A percentile compares a stretch with the other conserved stretches of the same genome.
Conservation (phyloP, 2,113 vertebrate genomes). For the Prionailurus bengalensis region DNA sequence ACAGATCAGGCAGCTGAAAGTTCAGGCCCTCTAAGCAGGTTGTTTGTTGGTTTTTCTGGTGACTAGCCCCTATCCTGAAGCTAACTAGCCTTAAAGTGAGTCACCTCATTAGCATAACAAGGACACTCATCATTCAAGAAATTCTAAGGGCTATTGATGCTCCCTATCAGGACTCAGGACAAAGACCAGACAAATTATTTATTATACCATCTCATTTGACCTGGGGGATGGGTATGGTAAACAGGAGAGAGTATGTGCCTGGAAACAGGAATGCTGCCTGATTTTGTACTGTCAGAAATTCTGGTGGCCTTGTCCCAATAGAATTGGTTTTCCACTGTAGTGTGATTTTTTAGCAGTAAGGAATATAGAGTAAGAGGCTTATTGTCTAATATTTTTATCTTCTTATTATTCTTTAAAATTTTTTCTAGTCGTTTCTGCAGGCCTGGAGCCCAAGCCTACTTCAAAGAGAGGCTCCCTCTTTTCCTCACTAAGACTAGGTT, state of each 20-base stretch:
- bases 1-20: neutral
- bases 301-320: too few relatives aligned
- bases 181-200: neutral
- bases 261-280: neutral
- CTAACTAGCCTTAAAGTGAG: neutral
- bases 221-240: too few relatives aligned
- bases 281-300: neutral
- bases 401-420: neutral
- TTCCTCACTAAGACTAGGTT: neutral
- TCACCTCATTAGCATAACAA: neutral
- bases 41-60: neutral
- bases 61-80: neutral
- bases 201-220: neutral
- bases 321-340: neutral
- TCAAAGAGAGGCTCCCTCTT: neutral
- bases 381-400: neutral
- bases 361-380: neutral
- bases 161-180: neutral
- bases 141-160: neutral
- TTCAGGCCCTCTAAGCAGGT: too few relatives aligned
- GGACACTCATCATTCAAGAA: neutral
- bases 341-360: neutral
- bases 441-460: neutral
- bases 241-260: neutral
- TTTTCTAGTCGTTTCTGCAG: neutral